Evolutionary conservation across 2,888 invertebrate genomes (phyloP), one percentile per base, ranked within the genome.

Genomic region (Charanyca ferruginea): DNA sequence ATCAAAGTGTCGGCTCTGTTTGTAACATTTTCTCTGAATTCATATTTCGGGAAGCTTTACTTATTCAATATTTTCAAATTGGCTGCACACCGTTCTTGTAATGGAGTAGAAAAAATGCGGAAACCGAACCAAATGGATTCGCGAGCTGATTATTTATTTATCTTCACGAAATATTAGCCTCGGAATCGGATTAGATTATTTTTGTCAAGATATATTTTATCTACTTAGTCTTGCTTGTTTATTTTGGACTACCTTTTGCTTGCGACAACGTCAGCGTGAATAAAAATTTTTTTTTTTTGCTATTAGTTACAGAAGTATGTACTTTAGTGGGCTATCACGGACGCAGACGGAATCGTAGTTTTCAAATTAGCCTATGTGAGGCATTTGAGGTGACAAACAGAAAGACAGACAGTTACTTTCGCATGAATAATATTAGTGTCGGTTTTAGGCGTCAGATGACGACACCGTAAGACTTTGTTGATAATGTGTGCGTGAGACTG

Each of bases 11-110:
- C 64, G 0, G 2, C 1, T 79, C 78, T 81, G 62, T 66, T 22
- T 28, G 38, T 11, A 25, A 1, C 38, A n/a, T 85, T 70, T 47
- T 90, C 90, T 89, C 78, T 85, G 76, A 76, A 83, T 87, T 88
- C 90, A 92, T 90, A 92, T 92, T 91, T 89, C 84, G 85, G 86
- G 85, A 83, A 85, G 88, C 86, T 89, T 90, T 90, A 94, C 88
- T 94, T 94, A 95, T 95, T 95, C 94, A 95, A 94, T 93, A 94
- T 94, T 93, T 92, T 87, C 91, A 93, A 94, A 94, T 94, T 94
- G 94, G 91, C 90, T 89, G 90, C 89, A 88, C 90, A 84, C 85
- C 89, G 86, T 82, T 80, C 75, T 74, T 86, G 89, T 94, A 94
- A 95, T 93, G 93, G 93, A 91, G 85, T 82, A 83, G 89, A 93